A percentile compares a stretch with the other conserved stretches of the same genome.
Conservation (phyloP, 2,113 vertebrate species). For the Galeopterus variegatus region DNA sequence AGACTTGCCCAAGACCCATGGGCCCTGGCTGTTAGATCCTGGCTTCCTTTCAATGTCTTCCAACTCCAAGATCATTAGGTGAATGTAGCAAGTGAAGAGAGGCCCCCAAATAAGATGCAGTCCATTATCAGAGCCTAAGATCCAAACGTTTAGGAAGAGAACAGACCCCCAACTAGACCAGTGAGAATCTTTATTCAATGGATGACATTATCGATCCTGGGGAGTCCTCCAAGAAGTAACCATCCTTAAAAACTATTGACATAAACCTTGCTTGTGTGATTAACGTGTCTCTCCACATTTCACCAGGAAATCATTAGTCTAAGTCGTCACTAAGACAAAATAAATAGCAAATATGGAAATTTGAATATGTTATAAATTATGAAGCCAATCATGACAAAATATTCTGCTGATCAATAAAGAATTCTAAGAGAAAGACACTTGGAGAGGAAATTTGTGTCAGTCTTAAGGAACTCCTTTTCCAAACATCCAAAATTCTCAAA, state of each 20-base stretch:
- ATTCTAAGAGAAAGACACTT: not conserved
- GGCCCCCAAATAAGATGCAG: not conserved
- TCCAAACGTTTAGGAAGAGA: slow-evolving; percentile 37
- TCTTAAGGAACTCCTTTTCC: not conserved
- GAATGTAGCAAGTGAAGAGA: not conserved
- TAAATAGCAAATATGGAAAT: slow-evolving; percentile 38
- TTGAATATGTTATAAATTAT: slow-evolving; percentile 33
- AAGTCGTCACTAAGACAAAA: not conserved
- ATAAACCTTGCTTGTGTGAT: not conserved
- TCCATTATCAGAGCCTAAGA: not conserved
- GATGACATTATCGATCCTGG: not conserved
- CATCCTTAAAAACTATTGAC: not conserved
- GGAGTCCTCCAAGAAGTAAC: not conserved
- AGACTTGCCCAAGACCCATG: not conserved
- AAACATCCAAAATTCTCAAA: not conserved
- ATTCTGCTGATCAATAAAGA: not conserved
- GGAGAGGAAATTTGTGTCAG: not conserved
- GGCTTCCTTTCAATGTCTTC: not conserved
- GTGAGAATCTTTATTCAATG: not conserved
- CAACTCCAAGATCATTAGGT: not conserved
- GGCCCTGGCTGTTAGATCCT: not conserved
- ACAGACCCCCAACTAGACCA: not conserved
- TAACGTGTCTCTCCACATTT: not conserved
- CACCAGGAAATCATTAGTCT: not conserved
- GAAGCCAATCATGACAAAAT: slow-evolving; percentile 16